These are phyloP conservation scores for Denticeps clupeoides DNA, from an alignment of 2,797 vertebrate species.

Conservation along the genomic window DNA sequence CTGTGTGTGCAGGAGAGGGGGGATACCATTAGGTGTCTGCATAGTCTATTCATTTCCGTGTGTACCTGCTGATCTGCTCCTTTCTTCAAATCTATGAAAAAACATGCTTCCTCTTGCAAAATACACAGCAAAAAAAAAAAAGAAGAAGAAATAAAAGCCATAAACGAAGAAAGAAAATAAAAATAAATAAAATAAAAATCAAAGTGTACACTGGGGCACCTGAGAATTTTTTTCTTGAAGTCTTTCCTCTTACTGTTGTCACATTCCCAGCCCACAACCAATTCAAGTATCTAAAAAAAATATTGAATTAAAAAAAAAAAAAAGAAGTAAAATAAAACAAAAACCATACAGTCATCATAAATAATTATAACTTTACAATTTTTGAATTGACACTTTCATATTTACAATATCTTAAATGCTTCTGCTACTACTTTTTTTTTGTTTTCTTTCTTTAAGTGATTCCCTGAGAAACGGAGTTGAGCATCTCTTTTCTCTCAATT, in stretches of 20 bases:
- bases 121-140: constrained; percentile 38
- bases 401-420: constrained; percentile 99
- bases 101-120: constrained; percentile 52
- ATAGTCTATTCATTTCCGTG: constrained; percentile 59
- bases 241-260: constrained; percentile 58
- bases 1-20: background rate
- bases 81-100: constrained; percentile 16
- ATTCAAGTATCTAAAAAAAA: constrained; percentile 75
- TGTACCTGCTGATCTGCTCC: constrained; percentile 51
- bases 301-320: constrained; percentile 9
- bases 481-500: constrained; percentile 60
- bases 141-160: constrained; percentile 15
- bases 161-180: constrained; percentile 33
- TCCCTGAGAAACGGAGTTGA: constrained; percentile 97
- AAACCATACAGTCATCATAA: constrained; percentile 78
- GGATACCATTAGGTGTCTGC: constrained; percentile 56
- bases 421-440: constrained; percentile 75
- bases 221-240: constrained; percentile 72
- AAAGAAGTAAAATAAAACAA: constrained; percentile 48
- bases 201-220: constrained; percentile 76
- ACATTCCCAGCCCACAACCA: constrained; percentile 67
- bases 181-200: constrained; percentile 40
- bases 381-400: constrained; percentile 97
- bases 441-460: constrained; percentile 90
- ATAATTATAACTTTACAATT: constrained; percentile 99